These are phyloP conservation scores for Penaeus vannamei DNA, from an alignment of 1,140 invertebrate species.

Conservation along the genomic window DNA sequence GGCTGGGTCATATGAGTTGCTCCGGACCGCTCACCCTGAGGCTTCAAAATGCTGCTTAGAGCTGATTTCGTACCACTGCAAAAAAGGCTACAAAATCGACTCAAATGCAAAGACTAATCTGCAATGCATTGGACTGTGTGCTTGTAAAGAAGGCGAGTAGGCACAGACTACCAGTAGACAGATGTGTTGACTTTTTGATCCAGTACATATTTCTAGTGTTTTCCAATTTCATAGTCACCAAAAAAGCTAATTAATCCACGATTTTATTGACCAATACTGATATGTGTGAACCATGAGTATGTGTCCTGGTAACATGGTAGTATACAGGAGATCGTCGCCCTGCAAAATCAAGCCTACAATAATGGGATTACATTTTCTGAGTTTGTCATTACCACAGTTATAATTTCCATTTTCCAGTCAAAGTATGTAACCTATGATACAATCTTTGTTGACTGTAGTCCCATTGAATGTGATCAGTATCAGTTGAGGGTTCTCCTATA, in stretches of 20 bases:
- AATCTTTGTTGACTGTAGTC: not conserved
- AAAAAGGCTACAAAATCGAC: not conserved
- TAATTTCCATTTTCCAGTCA: not conserved
- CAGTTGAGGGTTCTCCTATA: too few relatives aligned
- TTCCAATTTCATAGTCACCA: not conserved
- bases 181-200: not conserved
- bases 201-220: not conserved
- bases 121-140: not conserved
- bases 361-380: not conserved
- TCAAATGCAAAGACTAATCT: not conserved
- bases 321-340: not conserved
- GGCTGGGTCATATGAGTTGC: not conserved
- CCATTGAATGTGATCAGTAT: not conserved
- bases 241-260: not conserved
- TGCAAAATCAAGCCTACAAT: not conserved
- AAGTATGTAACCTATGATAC: not conserved
- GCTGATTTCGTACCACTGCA: not conserved
- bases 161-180: too few relatives aligned
- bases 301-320: not conserved
- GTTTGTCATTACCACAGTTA: not conserved
- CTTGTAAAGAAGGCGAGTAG: not conserved
- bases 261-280: not conserved
- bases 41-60: not conserved
- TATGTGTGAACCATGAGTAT: conserved; percentile 16
- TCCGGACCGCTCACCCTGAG: not conserved